Conservation (phyloP, 1,140 invertebrate species). For the Physella acuta region DNA sequence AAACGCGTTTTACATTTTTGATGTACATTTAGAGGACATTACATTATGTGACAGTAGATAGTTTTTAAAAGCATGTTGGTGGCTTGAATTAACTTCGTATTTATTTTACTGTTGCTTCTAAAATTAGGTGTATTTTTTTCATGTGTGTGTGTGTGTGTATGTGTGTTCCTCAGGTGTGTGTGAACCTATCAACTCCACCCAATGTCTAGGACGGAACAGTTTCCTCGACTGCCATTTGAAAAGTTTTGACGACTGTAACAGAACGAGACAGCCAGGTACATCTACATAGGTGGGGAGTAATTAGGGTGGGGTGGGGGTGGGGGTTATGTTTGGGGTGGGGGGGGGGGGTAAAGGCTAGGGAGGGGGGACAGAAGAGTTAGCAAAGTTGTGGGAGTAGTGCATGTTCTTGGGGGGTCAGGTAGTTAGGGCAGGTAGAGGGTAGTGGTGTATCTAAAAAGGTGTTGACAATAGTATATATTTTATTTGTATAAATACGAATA, state of each 20-base stretch:
- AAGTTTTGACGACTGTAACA: slow-evolving; percentile 22
- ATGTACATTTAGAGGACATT: too few species aligned
- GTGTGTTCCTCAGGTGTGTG: slow-evolving; percentile 25
- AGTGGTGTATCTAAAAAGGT: too few species aligned
- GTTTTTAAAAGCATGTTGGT: too few species aligned
- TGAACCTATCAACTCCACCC: slow-evolving; percentile 23
- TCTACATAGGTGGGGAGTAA: not conserved
- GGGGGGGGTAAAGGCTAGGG: not conserved
- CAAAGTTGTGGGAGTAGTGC: not conserved
- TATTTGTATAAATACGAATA: too few species aligned
- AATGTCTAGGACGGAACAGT: slow-evolving; percentile 17
- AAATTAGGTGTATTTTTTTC: too few species aligned
- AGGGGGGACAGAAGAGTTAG: not conserved
- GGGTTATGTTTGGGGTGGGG: too few species aligned
- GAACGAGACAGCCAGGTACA: not conserved
- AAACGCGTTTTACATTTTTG: too few species aligned
- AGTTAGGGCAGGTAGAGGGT: too few species aligned
- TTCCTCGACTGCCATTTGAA: slow-evolving; percentile 23
- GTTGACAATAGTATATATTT: too few species aligned
- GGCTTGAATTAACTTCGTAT: too few species aligned
- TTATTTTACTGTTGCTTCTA: too few species aligned
- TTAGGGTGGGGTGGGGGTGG: not conserved
- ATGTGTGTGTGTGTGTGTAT: slow-evolving; percentile 8
- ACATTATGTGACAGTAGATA: too few species aligned
- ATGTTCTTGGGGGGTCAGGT: not conserved